phyloP scores from a whole-genome alignment of 2,113 vertebrate species.

The cat (Felis catus) region F.catus_Fca126_mat1.0 CM031411.1:99028501-99029000 shows the following conservation, averaged over 20 bases:
- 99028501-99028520: neutral
- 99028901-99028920: neutral
- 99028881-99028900: neutral
- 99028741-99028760: neutral
- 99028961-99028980: conserved; percentile 24
- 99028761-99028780: conserved; percentile 30
- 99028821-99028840: neutral
- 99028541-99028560: neutral
- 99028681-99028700: neutral
- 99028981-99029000: conserved; percentile 1
- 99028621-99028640: neutral
- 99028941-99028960: neutral
- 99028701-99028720: neutral
- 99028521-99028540: neutral
- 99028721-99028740: neutral
- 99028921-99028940: neutral
- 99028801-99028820: neutral
- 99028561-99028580: neutral
- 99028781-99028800: neutral
- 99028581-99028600: neutral
- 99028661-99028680: neutral
- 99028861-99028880: neutral
- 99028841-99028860: neutral
- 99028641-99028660: neutral
- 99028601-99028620: neutral